Conservation (phyloP, 1,140 invertebrate genomes). For the Bradynema listronoti region DNA sequence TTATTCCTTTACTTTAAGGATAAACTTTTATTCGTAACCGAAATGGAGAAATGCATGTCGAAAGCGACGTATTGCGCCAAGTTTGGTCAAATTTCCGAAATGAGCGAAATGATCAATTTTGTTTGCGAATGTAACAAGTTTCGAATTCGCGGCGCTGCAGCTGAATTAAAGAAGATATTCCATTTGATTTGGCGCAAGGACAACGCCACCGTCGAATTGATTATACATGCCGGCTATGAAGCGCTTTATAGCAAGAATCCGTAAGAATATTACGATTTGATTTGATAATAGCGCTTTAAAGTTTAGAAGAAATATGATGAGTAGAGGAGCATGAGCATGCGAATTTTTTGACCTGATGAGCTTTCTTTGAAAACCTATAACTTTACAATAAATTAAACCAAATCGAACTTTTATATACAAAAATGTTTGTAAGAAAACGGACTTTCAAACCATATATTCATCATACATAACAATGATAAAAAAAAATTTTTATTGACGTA, state of each 20-base stretch:
- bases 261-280: conserved; percentile 12
- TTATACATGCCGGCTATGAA: conserved; percentile 9
- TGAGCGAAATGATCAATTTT: conserved; percentile 27
- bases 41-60: conserved; percentile 15
- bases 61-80: conserved; percentile 17
- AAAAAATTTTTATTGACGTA: no score
- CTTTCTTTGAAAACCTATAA: no score
- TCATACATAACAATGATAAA: no score
- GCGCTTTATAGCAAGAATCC: conserved; percentile 23
- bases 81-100: conserved; percentile 1
- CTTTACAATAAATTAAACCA: no score
- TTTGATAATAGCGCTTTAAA: no score
- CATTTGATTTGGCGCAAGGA: conserved; percentile 29
- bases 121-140: conserved; percentile 29
- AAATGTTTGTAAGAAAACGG: no score
- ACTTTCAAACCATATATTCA: no score
- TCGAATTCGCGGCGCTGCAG: conserved; percentile 11
- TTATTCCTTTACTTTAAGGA: conserved; percentile 19
- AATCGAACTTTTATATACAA: no score
- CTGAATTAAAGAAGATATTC: conserved; percentile 19
- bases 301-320: no score
- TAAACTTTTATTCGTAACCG: conserved; percentile 20
- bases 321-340: no score
- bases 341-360: no score
- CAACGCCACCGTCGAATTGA: conserved; percentile 2